Base-by-base conservation (phyloP, 2,113 vertebrate genomes). In the Tupaia chinensis region DNA sequence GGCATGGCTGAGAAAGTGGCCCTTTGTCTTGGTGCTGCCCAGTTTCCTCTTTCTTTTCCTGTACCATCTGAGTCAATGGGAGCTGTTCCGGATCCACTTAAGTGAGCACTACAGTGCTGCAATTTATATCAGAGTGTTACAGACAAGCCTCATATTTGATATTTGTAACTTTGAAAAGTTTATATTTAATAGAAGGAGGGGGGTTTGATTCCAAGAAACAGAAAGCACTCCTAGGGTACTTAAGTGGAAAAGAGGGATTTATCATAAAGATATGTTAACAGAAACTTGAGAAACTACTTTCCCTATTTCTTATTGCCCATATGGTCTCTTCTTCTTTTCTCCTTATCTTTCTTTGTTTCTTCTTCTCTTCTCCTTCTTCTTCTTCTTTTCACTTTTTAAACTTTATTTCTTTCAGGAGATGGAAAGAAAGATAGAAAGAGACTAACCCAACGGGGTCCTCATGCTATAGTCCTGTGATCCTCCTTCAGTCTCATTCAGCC, bases 191-290 rank as follows among this genome's bases (percentile, higher is more conserved):
- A 0, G 9, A 9, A 23, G 10, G 9, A 44, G 58, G 29, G 19
- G 34, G 13, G 79, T 96, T 94, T 91, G 61, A 79, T 58, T 74
- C 32, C 32, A 95, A 86, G 74, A 93, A 54, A 93, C n/a, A 73
- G 78, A 84, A 70, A 82, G 84, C n/a, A 70, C 60, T n/a, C 27
- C 66, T 88, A 68, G 29, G n/a, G 79, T 91, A 70, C 23, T 44
- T 93, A 34, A 9, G 29, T 70, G 69, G 58, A 80, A 68, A 85
- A 17, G 9, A 13, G 11, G 22, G 34, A 87, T 74, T 78, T 53
- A n/a, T 27, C 61, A 5, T 25, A 69, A 87, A 70, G 16, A n/a
- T 53, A 15, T 34, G 20, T 56, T 93, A 15, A 44, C 19, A 3
- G 32, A 88, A 23, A 4, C 15, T 60, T n/a, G 74, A 65, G 63